Base-by-base conservation (phyloP, 2,113 vertebrate species). In the Indri indri region DNA sequence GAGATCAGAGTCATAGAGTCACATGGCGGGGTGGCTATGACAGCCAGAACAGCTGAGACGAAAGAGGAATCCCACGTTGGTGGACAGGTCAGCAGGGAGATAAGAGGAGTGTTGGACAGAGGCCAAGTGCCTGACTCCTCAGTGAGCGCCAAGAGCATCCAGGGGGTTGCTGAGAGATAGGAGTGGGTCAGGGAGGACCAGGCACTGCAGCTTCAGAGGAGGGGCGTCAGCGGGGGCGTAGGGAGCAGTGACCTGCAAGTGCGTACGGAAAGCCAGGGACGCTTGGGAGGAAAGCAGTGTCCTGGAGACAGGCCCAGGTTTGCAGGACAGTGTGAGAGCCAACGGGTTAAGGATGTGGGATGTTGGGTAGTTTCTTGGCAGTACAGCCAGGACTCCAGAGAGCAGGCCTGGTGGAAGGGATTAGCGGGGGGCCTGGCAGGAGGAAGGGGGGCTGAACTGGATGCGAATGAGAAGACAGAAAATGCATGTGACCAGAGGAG, bases 381-480 rank as follows among this genome's bases (percentile, higher is more conserved):
- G 74, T 1, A 42, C 7, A 81, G 52, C 66, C 68, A 88, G 87
- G 50, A 73, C 84, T 65, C 83, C 54, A 84, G 30, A 71, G 47
- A 63, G 57, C 77, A 32, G 20, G 40, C n/a, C 45, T 50, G 45
- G 50, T 27, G 17, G 68, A 52, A 73, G 45, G 59, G 54, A 88
- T 74, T 10, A 59, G 18, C 0, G 63, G 52, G 27, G 34, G 23
- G 52, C 50, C 47, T 88, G 71, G 59, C 82, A 52, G 85, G 70
- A 88, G 70, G 66, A 52, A 87, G 65, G 68, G 61, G 32, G 45
- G 40, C 90, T 57, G 84, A n/a, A 32, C 0, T 32, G 18, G 40
- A 68, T 40, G 65, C 32, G 22, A 83, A 47, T 18, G 22, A 91
- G 37, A 65, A 93, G 77, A 88, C 61, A 91, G 70, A 74, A 79